A percentile compares a stretch with the other conserved stretches of the same genome.
phyloP scores from a whole-genome alignment of 2,888 invertebrate species.

The Alcis repandata region DNA sequence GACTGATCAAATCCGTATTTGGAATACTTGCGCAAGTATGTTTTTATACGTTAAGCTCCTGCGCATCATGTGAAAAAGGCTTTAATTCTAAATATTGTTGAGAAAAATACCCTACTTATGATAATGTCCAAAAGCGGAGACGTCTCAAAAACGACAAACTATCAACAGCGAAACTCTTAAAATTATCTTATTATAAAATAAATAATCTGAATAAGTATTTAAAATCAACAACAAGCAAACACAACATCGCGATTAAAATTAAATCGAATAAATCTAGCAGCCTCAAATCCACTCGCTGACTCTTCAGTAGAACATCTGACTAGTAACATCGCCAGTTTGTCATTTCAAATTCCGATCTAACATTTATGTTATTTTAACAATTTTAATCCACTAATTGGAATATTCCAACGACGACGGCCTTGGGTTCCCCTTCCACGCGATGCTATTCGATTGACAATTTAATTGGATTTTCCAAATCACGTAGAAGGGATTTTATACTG shows the following conservation, averaged over 20 bases:
- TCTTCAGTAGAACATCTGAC: slow-evolving; percentile 51
- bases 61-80: not conserved
- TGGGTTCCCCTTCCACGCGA: not conserved
- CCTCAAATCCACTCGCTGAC: slow-evolving; percentile 50
- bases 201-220: slow-evolving; percentile 35
- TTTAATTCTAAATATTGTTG: not conserved
- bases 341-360: slow-evolving; percentile 3
- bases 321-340: slow-evolving; percentile 47
- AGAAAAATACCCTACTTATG: slow-evolving; percentile 6
- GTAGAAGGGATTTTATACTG: too few relatives aligned
- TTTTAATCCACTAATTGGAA: slow-evolving; percentile 2
- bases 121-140: slow-evolving; percentile 26
- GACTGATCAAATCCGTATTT: too few relatives aligned
- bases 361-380: not conserved
- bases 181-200: slow-evolving; percentile 39
- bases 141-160: slow-evolving; percentile 20
- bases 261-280: slow-evolving; percentile 48
- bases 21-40: too few relatives aligned
- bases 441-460: not conserved
- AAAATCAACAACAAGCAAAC: slow-evolving; percentile 36
- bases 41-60: not conserved
- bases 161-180: slow-evolving; percentile 25
- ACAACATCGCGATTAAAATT: slow-evolving; percentile 34
- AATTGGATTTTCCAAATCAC: not conserved
- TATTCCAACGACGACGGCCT: not conserved